Conservation (phyloP, 2,797 vertebrate species). For the Salmo trutta region DNA sequence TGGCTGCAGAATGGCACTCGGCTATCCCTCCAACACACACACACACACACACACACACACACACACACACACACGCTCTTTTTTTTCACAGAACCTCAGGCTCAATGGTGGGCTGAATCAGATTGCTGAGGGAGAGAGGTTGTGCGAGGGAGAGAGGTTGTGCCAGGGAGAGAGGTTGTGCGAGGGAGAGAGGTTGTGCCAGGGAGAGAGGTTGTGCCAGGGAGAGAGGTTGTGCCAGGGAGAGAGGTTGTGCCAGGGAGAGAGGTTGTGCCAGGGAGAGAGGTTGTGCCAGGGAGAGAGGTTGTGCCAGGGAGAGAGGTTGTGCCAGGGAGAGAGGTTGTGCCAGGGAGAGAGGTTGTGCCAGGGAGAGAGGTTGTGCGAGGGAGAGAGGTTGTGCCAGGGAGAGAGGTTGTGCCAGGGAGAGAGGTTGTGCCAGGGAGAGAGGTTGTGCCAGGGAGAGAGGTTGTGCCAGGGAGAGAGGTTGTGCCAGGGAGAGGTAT, state of each 20-base stretch:
- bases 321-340: too few species aligned
- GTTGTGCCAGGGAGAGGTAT: conserved; percentile 18
- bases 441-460: neutral
- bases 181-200: too few species aligned
- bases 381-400: too few species aligned
- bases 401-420: too few species aligned
- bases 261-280: too few species aligned
- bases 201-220: too few species aligned
- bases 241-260: neutral
- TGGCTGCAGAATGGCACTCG: conserved; percentile 57
- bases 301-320: conserved; percentile 8
- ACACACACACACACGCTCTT: neutral
- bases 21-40: conserved; percentile 18
- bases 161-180: neutral
- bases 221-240: too few species aligned
- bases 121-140: conserved; percentile 44
- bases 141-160: conserved; percentile 40
- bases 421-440: too few species aligned
- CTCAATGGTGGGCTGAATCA: conserved; percentile 59
- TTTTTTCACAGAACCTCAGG: conserved; percentile 19
- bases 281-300: conserved; percentile 29
- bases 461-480: conserved; percentile 8
- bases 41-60: conserved; percentile 5
- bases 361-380: too few species aligned
- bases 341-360: too few species aligned